Evolutionary conservation across 1,140 invertebrate species (phyloP), one percentile per base, ranked within the genome.

Genomic region (Neodiprion virginianus): DNA sequence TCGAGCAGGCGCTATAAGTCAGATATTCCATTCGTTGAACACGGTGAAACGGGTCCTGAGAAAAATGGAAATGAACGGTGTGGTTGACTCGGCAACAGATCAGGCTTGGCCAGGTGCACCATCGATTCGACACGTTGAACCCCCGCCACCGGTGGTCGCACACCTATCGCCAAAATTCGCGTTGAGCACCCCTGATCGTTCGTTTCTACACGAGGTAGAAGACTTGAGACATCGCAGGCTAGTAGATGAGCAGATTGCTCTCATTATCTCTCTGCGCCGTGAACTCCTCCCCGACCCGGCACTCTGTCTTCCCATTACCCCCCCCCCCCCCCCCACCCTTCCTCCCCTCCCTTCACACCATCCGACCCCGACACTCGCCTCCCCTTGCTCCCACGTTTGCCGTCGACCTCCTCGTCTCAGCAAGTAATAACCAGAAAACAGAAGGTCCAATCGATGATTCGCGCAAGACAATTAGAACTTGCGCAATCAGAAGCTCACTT

Each of bases 181-280:
- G 17, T 73, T 76, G 77, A 79, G 78, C 77, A 76, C 74, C 74
- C 53, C 73, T 72, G 66, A 40, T 67, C 74, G 75, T 70, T 77
- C 72, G 77, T 47, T 47, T 21, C 67, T 76, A 76, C 73, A 75
- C 70, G 67, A 77, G 75, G 78, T 74, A 79, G 21, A 47, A 69
- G 70, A 74, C 76, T 81, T 77, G 80, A 81, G 81, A 81, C 80
- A 78, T 80, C 69, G 78, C 79, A 81, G 78, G 77, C 77, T 78
- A 79, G 74, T 76, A 78, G 82, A 82, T 81, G 80, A 83, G 81
- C 81, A 82, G 81, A 84, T 84, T 83, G 81, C 81, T 84, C 80
- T 84, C 83, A 81, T 84, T 84, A 84, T 84, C 81, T 79, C 76
- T 80, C 79, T 77, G 77, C 76, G 73, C 73, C 77, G 76, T 79